phyloP scores from a whole-genome alignment of 2,797 vertebrate genomes.

The Halcyon chelicuti region DNA sequence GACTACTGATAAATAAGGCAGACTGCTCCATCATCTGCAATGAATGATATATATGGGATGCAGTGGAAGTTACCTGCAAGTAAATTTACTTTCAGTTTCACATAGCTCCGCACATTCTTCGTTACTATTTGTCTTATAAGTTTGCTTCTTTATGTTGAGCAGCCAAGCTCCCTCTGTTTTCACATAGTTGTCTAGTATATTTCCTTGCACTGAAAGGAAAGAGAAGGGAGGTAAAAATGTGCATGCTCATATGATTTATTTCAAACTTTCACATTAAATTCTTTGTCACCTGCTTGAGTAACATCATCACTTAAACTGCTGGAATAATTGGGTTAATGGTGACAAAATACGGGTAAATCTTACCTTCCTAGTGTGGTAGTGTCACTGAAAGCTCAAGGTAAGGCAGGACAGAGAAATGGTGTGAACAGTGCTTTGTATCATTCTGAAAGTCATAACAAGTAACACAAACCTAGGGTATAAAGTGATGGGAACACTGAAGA shows the following conservation, averaged over 20 bases:
- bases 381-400: not conserved
- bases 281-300: not conserved
- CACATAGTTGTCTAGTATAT: constrained; percentile 70
- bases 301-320: not conserved
- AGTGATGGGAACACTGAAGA: not conserved
- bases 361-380: not conserved
- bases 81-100: constrained; percentile 73
- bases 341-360: not conserved
- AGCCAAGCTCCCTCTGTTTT: constrained; percentile 81
- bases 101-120: constrained; percentile 72
- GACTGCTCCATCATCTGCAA: not conserved
- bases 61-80: constrained; percentile 76
- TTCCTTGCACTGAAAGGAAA: constrained; percentile 64
- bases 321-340: not conserved
- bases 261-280: not conserved
- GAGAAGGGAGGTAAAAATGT: not conserved
- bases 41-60: not conserved
- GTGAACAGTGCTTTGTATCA: not conserved
- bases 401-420: not conserved
- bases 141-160: not conserved
- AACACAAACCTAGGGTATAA: not conserved
- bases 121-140: constrained; percentile 6
- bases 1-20: not conserved
- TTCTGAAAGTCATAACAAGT: not conserved
- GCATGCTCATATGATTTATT: not conserved